Conservation (phyloP, 2,888 invertebrate species). For the Capitulum mitella region DNA sequence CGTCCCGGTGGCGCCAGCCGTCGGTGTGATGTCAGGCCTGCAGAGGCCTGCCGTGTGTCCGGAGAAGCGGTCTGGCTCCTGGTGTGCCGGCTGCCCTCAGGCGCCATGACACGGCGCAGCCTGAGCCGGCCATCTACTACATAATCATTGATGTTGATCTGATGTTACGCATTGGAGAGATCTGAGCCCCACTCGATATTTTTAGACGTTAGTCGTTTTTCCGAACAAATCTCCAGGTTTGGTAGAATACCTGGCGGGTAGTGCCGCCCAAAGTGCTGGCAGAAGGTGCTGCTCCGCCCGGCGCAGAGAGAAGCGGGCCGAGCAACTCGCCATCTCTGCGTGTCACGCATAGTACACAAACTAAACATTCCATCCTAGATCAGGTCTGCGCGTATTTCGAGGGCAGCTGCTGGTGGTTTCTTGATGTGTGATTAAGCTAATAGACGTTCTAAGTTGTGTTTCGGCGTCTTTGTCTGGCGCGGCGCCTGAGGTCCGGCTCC, state of each 20-base stretch:
- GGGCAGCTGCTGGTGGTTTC: neutral
- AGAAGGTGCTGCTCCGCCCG: too few relatives aligned
- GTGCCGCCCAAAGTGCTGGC: too few relatives aligned
- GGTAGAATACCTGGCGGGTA: too few relatives aligned
- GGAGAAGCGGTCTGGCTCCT: neutral
- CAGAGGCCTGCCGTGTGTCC: neutral
- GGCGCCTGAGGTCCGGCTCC: too few relatives aligned
- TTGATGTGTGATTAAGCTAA: neutral
- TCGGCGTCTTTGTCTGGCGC: too few relatives aligned
- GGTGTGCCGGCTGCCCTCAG: neutral
- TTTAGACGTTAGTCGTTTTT: neutral
- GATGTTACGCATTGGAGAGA: neutral
- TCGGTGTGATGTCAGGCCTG: neutral
- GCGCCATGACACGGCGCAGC: neutral
- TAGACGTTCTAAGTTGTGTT: neutral
- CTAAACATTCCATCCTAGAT: neutral
- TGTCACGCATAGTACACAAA: neutral
- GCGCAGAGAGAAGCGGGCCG: neutral
- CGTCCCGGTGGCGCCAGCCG: neutral
- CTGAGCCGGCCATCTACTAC: neutral
- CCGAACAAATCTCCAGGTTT: neutral
- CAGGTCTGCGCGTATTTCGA: neutral
- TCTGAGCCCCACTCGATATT: neutral
- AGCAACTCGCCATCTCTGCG: neutral
- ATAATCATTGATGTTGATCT: constrained; percentile 22